phyloP scores from a whole-genome alignment of 2,888 invertebrate genomes.

The Aporophyla lueneburgensis region DNA sequence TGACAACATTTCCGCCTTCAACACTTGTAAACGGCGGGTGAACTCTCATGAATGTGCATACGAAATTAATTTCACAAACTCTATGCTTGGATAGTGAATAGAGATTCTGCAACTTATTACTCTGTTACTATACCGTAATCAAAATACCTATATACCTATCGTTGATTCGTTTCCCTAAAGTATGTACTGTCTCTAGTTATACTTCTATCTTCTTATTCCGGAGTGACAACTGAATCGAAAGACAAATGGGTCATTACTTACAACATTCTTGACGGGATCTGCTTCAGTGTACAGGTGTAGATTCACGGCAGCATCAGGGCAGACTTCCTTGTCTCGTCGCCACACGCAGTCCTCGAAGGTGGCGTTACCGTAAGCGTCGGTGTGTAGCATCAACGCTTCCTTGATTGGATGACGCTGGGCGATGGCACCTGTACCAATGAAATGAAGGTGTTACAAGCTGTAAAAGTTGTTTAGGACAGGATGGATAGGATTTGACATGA shows the following conservation, averaged over 20 bases:
- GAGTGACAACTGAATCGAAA: not conserved
- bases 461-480: not conserved
- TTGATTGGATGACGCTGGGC: constrained; percentile 89
- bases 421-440: constrained; percentile 36
- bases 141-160: not conserved
- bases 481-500: not conserved
- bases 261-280: constrained; percentile 86
- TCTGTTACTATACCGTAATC: not conserved
- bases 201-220: not conserved
- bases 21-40: not conserved
- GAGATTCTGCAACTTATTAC: not conserved
- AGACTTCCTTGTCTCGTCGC: constrained; percentile 92
- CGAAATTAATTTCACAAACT: not conserved
- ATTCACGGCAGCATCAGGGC: constrained; percentile 93
- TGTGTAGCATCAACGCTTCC: constrained; percentile 92
- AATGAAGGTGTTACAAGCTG: not conserved
- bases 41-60: not conserved
- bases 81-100: not conserved
- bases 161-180: not conserved
- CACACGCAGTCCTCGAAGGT: constrained; percentile 93
- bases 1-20: not conserved
- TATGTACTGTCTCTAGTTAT: not conserved
- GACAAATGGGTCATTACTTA: constrained; percentile 70
- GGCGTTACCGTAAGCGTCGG: constrained; percentile 89
- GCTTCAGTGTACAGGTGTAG: constrained; percentile 92